A percentile compares a stretch with the other conserved stretches of the same genome.
Evolutionary conservation across 1,140 invertebrate species (phyloP).

Genomic region (Sitobion miscanthi): DNA sequence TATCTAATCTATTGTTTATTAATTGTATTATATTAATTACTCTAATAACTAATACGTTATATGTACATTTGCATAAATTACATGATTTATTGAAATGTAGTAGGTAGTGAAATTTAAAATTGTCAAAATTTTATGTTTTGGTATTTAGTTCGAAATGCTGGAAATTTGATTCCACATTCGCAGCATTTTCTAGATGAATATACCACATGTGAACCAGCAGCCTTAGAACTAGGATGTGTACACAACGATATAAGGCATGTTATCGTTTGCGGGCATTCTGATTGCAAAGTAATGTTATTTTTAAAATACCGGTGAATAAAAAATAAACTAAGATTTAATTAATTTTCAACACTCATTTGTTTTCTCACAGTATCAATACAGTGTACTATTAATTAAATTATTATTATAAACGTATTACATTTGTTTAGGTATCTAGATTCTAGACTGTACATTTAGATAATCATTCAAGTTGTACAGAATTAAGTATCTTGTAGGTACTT

Average conservation of each 20-base stretch:
- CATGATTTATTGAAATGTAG: background rate
- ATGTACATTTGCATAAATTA: background rate
- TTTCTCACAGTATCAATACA: background rate
- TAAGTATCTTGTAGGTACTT: background rate
- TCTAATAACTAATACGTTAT: too few species aligned
- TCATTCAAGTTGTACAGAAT: background rate
- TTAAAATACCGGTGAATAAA: background rate
- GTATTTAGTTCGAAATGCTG: constrained; percentile 86
- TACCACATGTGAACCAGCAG: constrained; percentile 92
- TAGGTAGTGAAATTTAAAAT: constrained; percentile 38
- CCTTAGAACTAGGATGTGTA: constrained; percentile 90
- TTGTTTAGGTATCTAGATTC: background rate
- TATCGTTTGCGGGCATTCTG: constrained; percentile 95
- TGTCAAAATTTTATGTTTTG: constrained; percentile 61
- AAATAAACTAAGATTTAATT: background rate
- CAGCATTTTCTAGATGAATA: constrained; percentile 84
- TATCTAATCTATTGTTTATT: too few species aligned
- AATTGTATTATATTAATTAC: background rate
- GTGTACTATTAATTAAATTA: background rate
- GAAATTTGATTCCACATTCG: constrained; percentile 90
- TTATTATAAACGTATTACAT: background rate
- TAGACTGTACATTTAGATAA: background rate
- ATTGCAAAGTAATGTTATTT: constrained; percentile 78
- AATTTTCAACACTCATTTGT: background rate
- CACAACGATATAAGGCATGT: constrained; percentile 92